A percentile compares a stretch with the other conserved stretches of the same genome.
These are phyloP conservation scores for Corythornis vintsioides DNA, from an alignment of 2,113 vertebrate species.

Conservation along the genomic window DNA sequence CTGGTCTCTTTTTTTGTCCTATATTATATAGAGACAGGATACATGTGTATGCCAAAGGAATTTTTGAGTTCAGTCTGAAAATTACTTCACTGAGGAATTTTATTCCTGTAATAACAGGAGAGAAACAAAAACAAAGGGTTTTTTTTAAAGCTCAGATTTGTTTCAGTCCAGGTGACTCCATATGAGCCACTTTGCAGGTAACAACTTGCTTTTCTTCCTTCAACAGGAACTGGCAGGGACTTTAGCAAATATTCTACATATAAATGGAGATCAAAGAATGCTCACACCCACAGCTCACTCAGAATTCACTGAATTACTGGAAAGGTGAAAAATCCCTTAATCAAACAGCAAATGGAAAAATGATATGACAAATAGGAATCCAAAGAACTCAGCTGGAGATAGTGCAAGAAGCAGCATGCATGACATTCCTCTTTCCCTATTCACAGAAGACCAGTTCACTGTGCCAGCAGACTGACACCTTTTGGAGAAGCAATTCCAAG, in stretches of 20 bases:
- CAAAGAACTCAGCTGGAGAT: constrained; percentile 1
- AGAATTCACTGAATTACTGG: constrained; percentile 28
- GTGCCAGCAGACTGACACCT: background rate
- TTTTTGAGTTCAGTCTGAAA: background rate
- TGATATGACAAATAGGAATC: constrained; percentile 21
- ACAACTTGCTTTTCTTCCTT: constrained; percentile 14
- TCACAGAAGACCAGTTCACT: background rate
- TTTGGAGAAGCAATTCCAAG: background rate
- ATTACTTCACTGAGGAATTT: background rate
- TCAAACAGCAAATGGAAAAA: constrained; percentile 38
- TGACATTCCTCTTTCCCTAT: background rate
- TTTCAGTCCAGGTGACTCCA: background rate
- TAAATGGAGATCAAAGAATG: constrained; percentile 24
- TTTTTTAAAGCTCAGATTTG: too few relatives aligned
- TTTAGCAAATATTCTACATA: background rate
- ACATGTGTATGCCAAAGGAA: background rate
- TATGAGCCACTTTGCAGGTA: background rate
- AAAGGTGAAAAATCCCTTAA: constrained; percentile 23
- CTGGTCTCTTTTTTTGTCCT: background rate
- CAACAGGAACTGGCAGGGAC: background rate
- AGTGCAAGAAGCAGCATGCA: background rate
- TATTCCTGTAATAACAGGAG: background rate
- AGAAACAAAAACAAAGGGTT: too few relatives aligned
- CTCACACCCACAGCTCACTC: constrained; percentile 6
- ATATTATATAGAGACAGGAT: background rate